Evolutionary conservation across 2,888 invertebrate genomes (phyloP).

Genomic region (Mamestra brassicae): DNA sequence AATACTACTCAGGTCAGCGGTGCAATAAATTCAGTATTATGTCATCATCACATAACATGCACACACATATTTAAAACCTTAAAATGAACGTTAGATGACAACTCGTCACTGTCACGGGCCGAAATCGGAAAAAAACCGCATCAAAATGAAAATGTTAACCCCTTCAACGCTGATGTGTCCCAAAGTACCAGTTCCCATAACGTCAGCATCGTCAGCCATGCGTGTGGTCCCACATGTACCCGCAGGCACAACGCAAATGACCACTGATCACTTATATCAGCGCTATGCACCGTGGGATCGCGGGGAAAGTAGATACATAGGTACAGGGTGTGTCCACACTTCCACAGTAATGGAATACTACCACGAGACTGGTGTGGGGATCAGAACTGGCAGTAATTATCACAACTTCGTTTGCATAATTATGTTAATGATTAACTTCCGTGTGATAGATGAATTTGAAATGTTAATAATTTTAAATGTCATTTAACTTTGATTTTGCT

Average conservation of each 20-base stretch:
- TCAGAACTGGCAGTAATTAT: conserved; percentile 30
- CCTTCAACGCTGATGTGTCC: not conserved
- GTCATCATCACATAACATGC: conserved; percentile 24
- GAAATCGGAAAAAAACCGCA: not conserved
- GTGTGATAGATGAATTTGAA: conserved; percentile 21
- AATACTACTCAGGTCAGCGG: conserved; percentile 22
- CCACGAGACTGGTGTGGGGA: conserved; percentile 15
- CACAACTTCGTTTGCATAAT: conserved; percentile 39
- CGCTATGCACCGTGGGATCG: conserved; percentile 51
- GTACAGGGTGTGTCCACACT: conserved; percentile 59
- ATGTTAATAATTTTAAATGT: not conserved
- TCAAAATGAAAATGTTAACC: not conserved
- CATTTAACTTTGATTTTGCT: not conserved
- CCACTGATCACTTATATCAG: conserved; percentile 42
- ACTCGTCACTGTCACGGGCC: not conserved
- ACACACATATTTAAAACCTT: not conserved
- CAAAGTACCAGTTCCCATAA: not conserved
- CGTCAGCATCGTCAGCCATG: conserved; percentile 12
- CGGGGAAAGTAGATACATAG: conserved; percentile 61
- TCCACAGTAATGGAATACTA: conserved; percentile 31
- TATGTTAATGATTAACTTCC: conserved; percentile 29
- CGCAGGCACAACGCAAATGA: conserved; percentile 39
- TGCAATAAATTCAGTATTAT: conserved; percentile 20
- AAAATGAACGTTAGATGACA: not conserved
- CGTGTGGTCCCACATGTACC: conserved; percentile 53